These are phyloP conservation scores for Chymomyza amoena DNA, from an alignment of 2,888 invertebrate genomes.

Conservation along the genomic window DNA sequence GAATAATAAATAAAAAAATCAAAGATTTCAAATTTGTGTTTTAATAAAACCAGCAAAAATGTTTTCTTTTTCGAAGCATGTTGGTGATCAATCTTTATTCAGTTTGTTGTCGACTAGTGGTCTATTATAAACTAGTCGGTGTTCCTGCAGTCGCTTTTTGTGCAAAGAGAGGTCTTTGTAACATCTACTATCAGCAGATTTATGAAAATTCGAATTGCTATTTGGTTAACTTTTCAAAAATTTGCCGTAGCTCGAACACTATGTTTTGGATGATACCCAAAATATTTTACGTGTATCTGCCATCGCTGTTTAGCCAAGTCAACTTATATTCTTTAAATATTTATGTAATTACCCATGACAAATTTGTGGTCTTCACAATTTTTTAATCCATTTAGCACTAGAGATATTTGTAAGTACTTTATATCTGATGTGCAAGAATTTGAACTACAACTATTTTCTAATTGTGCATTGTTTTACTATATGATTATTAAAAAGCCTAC, in stretches of 20 bases:
- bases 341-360: too few relatives aligned
- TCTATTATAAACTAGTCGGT: slow-evolving; percentile 40
- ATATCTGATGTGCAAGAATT: too few relatives aligned
- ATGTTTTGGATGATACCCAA: slow-evolving; percentile 40
- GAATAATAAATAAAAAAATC: slow-evolving; percentile 43
- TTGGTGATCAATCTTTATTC: slow-evolving; percentile 39
- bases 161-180: slow-evolving; percentile 62
- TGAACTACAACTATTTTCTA: too few relatives aligned
- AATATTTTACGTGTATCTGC: slow-evolving; percentile 73
- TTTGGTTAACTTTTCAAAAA: slow-evolving; percentile 38
- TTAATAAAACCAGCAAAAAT: background rate
- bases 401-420: too few relatives aligned
- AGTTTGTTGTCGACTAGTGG: slow-evolving; percentile 53
- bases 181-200: slow-evolving; percentile 45
- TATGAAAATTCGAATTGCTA: slow-evolving; percentile 34
- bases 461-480: too few relatives aligned
- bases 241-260: slow-evolving; percentile 27
- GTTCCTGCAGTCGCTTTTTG: slow-evolving; percentile 53
- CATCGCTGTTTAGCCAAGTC: slow-evolving; percentile 60
- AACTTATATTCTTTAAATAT: background rate
- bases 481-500: too few relatives aligned
- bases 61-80: slow-evolving; percentile 36
- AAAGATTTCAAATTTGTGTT: background rate
- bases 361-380: slow-evolving; percentile 1
- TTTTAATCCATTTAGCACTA: slow-evolving; percentile 48